Base-by-base conservation (phyloP, 2,113 vertebrate species). In the Oncorhynchus keta region DNA sequence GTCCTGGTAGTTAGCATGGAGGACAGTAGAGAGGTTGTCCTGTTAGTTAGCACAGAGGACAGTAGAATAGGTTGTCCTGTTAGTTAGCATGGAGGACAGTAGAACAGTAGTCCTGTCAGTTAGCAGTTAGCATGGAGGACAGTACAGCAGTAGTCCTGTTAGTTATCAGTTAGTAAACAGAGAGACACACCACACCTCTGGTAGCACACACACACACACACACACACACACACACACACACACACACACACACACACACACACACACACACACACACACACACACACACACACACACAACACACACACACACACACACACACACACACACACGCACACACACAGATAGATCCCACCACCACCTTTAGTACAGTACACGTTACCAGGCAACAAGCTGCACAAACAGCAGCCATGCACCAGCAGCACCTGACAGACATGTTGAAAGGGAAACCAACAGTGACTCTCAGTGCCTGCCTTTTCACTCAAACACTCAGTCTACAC, bases 401-500 rank as follows among this genome's bases (percentile, higher is more conserved):
- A 89, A 89, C 84, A 80, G 14, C 49, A 51, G 49, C 49, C 49
- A 51, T 16, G 11, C 12, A 16, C 49, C 49, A 14, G 39, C 69
- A 35, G 61, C 85, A 89, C 89, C 84, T 87, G 88, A 90, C 86
- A 89, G 88, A 90, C 86, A 89, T 79, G 85, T 81, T 62, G 61
- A 76, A 80, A 81, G 70, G 84, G 81, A 87, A 80, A 84, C 80
- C 82, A 78, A 74, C 65, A 77, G 83, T 45, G 39, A 79, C 76
- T 64, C 74, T 67, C 71, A 81, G 70, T 77, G 70, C 83, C 81
- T 67, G 72, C 77, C 81, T 78, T 75, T 64, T 64, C 24, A 26
- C 78, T 66, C 66, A 73, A 24, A 32, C 68, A 71, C 22, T 26
- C 7, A 55, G 61, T 65, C 7, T 35, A 35, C 24, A 45, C 24